Evolutionary conservation across 2,113 vertebrate genomes (phyloP).

Genomic region (Pyxicephalus adspersus): DNA sequence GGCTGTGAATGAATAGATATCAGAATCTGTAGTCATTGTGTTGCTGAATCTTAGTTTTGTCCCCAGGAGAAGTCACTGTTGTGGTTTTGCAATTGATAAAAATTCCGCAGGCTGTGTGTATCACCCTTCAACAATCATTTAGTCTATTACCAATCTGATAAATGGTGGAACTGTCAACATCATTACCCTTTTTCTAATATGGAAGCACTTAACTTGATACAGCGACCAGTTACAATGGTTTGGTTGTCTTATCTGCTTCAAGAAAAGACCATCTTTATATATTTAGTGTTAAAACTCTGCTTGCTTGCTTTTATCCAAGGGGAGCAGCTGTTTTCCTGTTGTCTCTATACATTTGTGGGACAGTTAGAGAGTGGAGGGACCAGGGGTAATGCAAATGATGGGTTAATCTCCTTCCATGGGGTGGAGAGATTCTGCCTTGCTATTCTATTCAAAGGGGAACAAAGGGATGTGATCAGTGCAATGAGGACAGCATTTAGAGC

Average conservation of each 20-base stretch:
- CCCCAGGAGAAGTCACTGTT: conserved; percentile 19
- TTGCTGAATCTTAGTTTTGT: conserved; percentile 20
- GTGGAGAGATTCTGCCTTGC: conserved; percentile 49
- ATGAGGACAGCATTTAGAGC: conserved; percentile 27
- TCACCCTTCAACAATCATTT: not conserved
- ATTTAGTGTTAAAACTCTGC: not conserved
- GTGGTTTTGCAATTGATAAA: conserved; percentile 30
- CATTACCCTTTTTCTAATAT: not conserved
- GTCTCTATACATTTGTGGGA: conserved; percentile 51
- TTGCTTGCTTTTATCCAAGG: conserved; percentile 29
- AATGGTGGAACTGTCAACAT: not conserved
- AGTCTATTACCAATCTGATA: not conserved
- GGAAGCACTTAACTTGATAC: not conserved
- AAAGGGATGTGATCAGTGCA: conserved; percentile 59
- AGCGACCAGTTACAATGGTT: not conserved
- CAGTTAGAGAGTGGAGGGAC: conserved; percentile 56
- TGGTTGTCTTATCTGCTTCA: not conserved
- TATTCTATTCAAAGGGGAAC: conserved; percentile 57
- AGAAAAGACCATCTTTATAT: not conserved
- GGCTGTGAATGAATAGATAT: conserved; percentile 30
- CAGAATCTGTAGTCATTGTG: conserved; percentile 31
- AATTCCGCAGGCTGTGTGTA: conserved; percentile 7
- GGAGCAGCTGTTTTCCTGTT: conserved; percentile 61
- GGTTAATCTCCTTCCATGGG: conserved; percentile 59
- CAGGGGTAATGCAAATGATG: conserved; percentile 49